Base-by-base conservation (phyloP, 2,113 vertebrate species). In the Dendropsophus ebraccatus region DNA sequence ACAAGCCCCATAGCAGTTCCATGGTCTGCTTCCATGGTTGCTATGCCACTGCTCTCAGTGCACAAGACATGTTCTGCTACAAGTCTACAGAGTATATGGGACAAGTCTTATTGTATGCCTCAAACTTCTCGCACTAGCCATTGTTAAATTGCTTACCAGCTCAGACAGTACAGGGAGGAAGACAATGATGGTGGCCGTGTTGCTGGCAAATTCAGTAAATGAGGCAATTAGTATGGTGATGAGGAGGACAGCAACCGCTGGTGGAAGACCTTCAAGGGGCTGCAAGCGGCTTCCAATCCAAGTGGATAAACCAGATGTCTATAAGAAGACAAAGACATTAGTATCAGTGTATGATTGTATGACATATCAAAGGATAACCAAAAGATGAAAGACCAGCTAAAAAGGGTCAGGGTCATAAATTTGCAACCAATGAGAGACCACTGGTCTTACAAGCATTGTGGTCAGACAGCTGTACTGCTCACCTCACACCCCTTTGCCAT, bases 401-500 rank as follows among this genome's bases (percentile, higher is more conserved):
- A 5, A 5, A 35, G 9, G 35, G 6, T 41, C 8, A 37, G 11
- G 19, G 32, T 23, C 1, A 35, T 23, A 6, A 23, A 16, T 11
- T 16, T 67, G 62, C 4, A 14, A 32, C 5, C 16, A 25, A 5
- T 67, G 16, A 30, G 4, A 67, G 16, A 32, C 25, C 7, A 25
- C 58, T 25, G n/a, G n/a, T 28, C 25, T 65, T 28, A 11, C n/a
- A 2, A 60, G n/a, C 23, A 25, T 21, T 75, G 11, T 47, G 25
- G 70, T 73, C 25, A 2, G 30, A 11, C 32, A 72, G 21, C n/a
- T 23, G 49, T 12, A 21, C 9, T 7, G 19, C 75, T 74, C 91
- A 99, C 98, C 97, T 99, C 98, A 62, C 98, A 99, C 77, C 95
- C 98, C 90, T 98, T 98, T n/a, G 97, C 98, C 97, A 99, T 98